Percentiles rank a stretch among this genome's conserved stretches.
Evolutionary conservation across 2,797 vertebrate genomes (phyloP).

Genomic region (Phataginus tricuspis): DNA sequence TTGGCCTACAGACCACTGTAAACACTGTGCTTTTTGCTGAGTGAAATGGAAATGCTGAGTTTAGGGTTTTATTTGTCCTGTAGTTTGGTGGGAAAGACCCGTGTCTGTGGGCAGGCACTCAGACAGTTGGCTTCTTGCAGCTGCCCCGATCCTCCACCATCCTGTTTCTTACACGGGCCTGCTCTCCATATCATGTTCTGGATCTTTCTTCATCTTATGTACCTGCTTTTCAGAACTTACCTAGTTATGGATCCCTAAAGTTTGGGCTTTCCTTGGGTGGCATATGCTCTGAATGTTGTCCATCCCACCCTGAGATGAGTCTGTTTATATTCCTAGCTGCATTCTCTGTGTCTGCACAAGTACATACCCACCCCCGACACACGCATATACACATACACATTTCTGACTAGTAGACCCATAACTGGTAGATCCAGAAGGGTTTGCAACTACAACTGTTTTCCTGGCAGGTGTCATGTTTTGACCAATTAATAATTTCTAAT

Average conservation of each 20-base stretch:
- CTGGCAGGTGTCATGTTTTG: background rate
- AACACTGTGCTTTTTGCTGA: background rate
- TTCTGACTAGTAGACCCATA: accelerated
- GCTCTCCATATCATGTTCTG: background rate
- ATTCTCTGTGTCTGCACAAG: background rate
- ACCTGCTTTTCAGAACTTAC: background rate
- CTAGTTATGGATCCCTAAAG: background rate
- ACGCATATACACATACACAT: accelerated
- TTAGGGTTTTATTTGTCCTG: no score
- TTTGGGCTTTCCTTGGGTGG: background rate
- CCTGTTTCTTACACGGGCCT: background rate
- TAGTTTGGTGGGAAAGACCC: background rate
- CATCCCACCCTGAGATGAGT: background rate
- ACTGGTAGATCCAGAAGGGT: no score
- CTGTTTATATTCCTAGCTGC: background rate
- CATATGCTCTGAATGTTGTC: accelerated
- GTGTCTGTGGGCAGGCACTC: background rate
- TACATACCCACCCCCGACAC: no score
- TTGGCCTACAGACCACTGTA: background rate
- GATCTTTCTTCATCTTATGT: background rate
- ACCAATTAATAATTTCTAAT: background rate
- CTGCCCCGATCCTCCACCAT: accelerated
- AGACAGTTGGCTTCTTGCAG: accelerated
- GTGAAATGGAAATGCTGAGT: background rate
- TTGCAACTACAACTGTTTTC: background rate